Conservation (phyloP, 1,140 invertebrate genomes). For the Drosophila watanabei region DNA sequence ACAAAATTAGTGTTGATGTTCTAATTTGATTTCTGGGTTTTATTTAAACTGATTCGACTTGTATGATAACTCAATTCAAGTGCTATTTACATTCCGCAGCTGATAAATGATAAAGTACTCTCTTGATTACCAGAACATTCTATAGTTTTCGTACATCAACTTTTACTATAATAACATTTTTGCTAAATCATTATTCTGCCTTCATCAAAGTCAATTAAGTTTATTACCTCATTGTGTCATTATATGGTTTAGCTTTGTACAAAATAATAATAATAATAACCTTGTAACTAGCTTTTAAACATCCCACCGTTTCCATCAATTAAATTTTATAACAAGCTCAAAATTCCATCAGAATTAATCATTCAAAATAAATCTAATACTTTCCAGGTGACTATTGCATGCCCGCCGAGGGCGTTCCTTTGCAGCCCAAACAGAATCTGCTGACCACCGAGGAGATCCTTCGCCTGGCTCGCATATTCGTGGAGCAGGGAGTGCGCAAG, state of each 20-base stretch:
- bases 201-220: neutral
- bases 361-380: neutral
- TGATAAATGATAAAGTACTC: conserved; percentile 18
- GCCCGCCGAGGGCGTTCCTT: conserved; percentile 96
- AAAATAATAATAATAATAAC: neutral
- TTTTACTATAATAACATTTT: neutral
- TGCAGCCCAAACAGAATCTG: conserved; percentile 91
- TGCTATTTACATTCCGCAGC: neutral
- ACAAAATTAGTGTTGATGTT: conserved; percentile 16
- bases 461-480: conserved; percentile 93
- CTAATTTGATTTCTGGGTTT: conserved; percentile 26
- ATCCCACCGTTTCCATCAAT: neutral
- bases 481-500: conserved; percentile 95
- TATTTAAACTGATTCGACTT: neutral
- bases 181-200: neutral
- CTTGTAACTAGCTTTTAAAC: neutral
- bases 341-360: neutral
- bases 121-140: conserved; percentile 12
- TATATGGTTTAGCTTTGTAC: no score
- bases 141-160: neutral
- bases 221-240: neutral
- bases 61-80: conserved; percentile 17
- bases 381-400: conserved; percentile 96
- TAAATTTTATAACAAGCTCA: neutral
- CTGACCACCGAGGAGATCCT: conserved; percentile 95